phyloP scores from a whole-genome alignment of 2,113 vertebrate species.

The Monopterus albus region DNA sequence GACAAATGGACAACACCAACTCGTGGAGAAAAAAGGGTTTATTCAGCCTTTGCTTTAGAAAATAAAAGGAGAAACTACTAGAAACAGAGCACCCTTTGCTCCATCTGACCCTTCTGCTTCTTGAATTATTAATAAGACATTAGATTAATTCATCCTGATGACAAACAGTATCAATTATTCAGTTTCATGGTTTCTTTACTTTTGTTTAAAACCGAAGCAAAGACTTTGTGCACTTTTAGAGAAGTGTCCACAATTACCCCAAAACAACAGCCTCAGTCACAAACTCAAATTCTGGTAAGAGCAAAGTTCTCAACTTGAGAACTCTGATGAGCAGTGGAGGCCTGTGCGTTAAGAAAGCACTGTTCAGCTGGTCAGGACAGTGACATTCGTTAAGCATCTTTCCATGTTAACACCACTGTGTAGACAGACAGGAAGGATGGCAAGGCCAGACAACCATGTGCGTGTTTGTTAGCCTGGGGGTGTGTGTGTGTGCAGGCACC shows the following conservation, averaged over 20 bases:
- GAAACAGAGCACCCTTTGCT: neutral
- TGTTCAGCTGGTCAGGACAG: slow-evolving; percentile 5
- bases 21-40: neutral
- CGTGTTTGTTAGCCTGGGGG: slow-evolving; percentile 59
- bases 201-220: neutral
- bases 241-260: slow-evolving; percentile 3
- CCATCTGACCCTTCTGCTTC: neutral
- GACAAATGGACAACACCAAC: slow-evolving; percentile 26
- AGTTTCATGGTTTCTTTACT: slow-evolving; percentile 7
- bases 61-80: slow-evolving; percentile 2
- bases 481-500: slow-evolving; percentile 42
- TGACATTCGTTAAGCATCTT: slow-evolving; percentile 43
- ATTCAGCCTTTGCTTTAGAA: neutral
- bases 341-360: slow-evolving; percentile 19
- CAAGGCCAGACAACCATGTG: slow-evolving; percentile 54
- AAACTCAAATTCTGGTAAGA: slow-evolving; percentile 23
- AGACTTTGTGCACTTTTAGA: neutral
- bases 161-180: neutral
- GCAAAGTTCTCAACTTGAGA: slow-evolving; percentile 36
- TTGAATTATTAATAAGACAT: neutral
- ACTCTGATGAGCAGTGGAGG: slow-evolving; percentile 16
- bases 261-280: slow-evolving; percentile 18
- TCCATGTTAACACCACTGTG: slow-evolving; percentile 45
- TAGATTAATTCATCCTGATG: neutral
- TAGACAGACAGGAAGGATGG: slow-evolving; percentile 38